Percentiles rank a stretch among this genome's conserved stretches.
phyloP scores from a whole-genome alignment of 2,113 vertebrate genomes.

The Sylvia atricapilla region DNA sequence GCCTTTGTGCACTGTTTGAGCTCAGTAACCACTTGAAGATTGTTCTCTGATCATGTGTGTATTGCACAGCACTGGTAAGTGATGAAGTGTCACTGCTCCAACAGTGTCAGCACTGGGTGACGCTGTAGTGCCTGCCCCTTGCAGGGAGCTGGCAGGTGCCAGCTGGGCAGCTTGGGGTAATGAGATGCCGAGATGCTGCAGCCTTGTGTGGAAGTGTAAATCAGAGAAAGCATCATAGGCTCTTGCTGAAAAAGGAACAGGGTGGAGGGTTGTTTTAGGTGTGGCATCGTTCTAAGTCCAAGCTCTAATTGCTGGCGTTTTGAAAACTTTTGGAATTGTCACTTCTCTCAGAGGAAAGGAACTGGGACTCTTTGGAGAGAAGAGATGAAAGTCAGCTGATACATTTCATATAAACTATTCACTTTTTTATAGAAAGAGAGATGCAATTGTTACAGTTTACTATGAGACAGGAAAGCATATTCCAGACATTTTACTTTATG shows the following conservation, averaged over 20 bases:
- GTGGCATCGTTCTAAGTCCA: not conserved
- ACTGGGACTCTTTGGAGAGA: not conserved
- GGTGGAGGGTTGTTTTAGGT: not conserved
- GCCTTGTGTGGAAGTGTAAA: not conserved
- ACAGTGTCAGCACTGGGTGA: accelerated
- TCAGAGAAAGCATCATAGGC: not conserved
- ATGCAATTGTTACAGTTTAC: not conserved
- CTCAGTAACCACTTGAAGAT: not conserved
- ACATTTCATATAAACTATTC: not conserved
- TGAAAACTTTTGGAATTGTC: not conserved
- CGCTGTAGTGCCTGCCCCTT: too few relatives aligned
- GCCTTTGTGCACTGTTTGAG: accelerated
- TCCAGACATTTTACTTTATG: not conserved
- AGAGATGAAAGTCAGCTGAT: not conserved
- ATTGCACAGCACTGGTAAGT: not conserved
- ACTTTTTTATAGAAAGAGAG: not conserved
- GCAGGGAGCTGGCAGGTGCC: accelerated
- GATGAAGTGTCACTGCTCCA: accelerated
- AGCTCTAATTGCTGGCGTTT: not conserved
- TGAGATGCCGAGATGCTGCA: not conserved
- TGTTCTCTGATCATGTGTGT: accelerated
- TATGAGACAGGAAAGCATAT: not conserved
- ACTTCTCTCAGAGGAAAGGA: accelerated
- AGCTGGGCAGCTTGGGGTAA: not conserved
- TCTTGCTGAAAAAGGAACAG: not conserved